phyloP scores from a whole-genome alignment of 2,113 vertebrate species.

The Psittacus erithacus region DNA sequence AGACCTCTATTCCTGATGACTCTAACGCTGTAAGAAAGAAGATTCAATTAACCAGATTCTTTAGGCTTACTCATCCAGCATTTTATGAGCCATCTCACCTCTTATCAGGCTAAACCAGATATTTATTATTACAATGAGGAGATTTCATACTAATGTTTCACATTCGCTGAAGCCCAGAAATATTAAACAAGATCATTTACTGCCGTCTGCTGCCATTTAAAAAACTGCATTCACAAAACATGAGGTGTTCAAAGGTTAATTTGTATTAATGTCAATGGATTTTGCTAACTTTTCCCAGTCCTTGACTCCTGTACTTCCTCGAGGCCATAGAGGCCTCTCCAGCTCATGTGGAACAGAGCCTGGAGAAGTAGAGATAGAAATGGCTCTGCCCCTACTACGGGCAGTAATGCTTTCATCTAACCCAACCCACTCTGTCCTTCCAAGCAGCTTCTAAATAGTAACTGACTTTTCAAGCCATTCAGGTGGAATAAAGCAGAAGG shows the following conservation, averaged over 20 bases:
- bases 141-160: conserved; percentile 62
- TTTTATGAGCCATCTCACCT: conserved; percentile 71
- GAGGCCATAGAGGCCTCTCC: not conserved
- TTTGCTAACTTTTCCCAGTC: conserved; percentile 34
- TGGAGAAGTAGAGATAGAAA: accelerated
- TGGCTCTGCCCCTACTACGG: not conserved
- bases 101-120: conserved; percentile 73
- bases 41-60: conserved; percentile 74
- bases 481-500: not conserved
- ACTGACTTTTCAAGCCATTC: not conserved
- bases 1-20: conserved; percentile 31
- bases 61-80: conserved; percentile 63
- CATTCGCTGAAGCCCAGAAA: conserved; percentile 54
- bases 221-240: conserved; percentile 35
- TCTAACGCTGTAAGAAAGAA: conserved; percentile 57
- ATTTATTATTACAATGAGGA: conserved; percentile 74
- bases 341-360: not conserved
- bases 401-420: not conserved
- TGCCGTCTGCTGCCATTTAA: conserved; percentile 43
- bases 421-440: not conserved
- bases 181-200: conserved; percentile 71
- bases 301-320: not conserved
- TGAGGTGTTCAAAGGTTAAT: conserved; percentile 55
- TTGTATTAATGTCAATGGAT: conserved; percentile 53
- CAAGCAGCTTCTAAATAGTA: not conserved